phyloP scores from a whole-genome alignment of 2,113 vertebrate species.

The Ptychochromis oligacanthus region DNA sequence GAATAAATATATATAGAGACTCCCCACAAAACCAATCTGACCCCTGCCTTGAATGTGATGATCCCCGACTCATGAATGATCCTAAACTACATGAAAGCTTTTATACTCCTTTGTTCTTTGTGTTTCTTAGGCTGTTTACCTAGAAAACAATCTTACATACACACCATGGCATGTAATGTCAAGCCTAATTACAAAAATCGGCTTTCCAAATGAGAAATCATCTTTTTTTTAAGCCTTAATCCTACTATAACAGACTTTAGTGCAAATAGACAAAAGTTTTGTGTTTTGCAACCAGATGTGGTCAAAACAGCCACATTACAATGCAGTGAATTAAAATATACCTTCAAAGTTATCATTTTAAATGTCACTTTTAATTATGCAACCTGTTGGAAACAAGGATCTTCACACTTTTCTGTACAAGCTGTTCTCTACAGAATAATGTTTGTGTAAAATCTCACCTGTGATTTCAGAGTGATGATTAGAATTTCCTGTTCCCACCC shows the following conservation, averaged over 20 bases:
- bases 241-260: background rate
- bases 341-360: background rate
- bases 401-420: background rate
- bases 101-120: background rate
- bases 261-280: background rate
- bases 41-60: background rate
- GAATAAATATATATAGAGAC: background rate
- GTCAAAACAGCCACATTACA: background rate
- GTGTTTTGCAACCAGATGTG: background rate
- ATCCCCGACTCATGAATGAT: background rate
- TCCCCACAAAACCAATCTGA: background rate
- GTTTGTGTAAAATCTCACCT: constrained; percentile 8
- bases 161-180: too few relatives aligned
- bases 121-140: background rate
- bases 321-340: background rate
- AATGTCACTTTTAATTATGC: background rate
- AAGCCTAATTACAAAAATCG: too few relatives aligned
- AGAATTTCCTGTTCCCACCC: background rate
- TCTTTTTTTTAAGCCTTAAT: background rate
- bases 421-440: background rate
- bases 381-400: background rate
- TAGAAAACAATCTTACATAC: too few relatives aligned
- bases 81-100: background rate
- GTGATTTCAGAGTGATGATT: background rate
- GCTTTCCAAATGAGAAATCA: background rate